Conservation (phyloP, 2,113 vertebrate genomes). For the Leiothrix lutea region DNA sequence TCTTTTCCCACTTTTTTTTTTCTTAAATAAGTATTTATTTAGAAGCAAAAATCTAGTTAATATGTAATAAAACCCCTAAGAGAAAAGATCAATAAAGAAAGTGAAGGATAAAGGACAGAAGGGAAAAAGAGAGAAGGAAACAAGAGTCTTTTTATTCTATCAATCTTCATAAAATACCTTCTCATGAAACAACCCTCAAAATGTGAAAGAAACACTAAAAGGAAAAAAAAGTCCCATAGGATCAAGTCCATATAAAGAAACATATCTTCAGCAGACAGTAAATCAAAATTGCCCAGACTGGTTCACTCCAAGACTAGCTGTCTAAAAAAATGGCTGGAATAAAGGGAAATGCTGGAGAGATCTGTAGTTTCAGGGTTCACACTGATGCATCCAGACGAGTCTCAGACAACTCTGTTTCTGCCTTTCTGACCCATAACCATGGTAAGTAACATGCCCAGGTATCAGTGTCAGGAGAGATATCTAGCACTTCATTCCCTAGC, state of each 20-base stretch:
- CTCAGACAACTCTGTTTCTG: not conserved
- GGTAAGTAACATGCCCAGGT: not conserved
- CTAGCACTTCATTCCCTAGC: not conserved
- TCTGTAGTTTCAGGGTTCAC: not conserved
- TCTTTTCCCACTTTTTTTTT: not conserved
- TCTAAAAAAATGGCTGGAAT: not conserved
- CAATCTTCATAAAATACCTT: not conserved
- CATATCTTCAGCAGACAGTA: not conserved
- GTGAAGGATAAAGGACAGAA: not conserved
- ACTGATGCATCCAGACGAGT: not conserved
- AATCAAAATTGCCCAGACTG: not conserved
- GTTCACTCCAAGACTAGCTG: not conserved
- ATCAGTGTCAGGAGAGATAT: not conserved
- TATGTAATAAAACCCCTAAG: not conserved
- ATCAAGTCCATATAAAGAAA: not conserved
- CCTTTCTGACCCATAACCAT: not conserved
- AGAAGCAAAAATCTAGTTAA: not conserved
- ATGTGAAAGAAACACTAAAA: not conserved
- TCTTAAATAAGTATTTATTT: not conserved
- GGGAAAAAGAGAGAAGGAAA: not conserved
- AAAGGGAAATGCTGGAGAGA: not conserved
- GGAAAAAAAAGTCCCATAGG: not conserved
- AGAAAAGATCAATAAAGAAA: not conserved
- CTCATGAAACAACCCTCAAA: not conserved
- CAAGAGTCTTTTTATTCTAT: not conserved